Base-by-base conservation (phyloP, 1,140 invertebrate genomes). In the Papilio polytes region DNA sequence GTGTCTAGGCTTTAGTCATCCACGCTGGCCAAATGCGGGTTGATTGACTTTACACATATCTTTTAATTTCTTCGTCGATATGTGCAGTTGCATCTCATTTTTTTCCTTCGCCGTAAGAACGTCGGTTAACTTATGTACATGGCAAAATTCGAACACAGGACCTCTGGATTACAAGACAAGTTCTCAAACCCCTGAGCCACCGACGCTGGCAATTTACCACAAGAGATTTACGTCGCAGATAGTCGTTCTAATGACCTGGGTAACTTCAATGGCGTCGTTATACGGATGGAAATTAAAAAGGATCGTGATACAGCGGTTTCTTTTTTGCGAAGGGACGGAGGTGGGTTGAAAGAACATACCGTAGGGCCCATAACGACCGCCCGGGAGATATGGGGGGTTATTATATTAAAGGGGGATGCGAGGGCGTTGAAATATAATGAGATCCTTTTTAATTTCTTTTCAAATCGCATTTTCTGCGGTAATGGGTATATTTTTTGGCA, bases 231-330 rank as follows among this genome's bases (percentile, higher is more conserved):
- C 84, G 86, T 83, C 82, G 81, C 82, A 90, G 92, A 94, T 93
- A 92, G 89, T 89, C 84, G 81, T 83, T 86, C 86, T 91, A 94
- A 93, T 93, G 91, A 89, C 87, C 81, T 82, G 72, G 85, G 87
- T 87, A 85, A 87, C 91, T 86, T 85, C 88, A 91, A 93, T 91
- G 85, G 86, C 89, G 89, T 93, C 92, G 91, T 93, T 94, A 92
- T 87, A 31, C 26, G 89, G 86, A 84, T 86, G 87, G 93, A 70
- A 94, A 94, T 94, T 94, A 94, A 94, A 94, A 94, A 92, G 86
- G 91, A 90, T 88, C 90, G 91, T 94, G 92, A 94, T 89, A 87
- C 86, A 85, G 92, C 93, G 87, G 85, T 93, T 94, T 94, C 93
- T 91, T 94, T 94, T 94, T 94, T 94, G 86, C 26, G 13, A 70